phyloP scores from a whole-genome alignment of 2,888 invertebrate genomes.

The Dryomyza anilis region DNA sequence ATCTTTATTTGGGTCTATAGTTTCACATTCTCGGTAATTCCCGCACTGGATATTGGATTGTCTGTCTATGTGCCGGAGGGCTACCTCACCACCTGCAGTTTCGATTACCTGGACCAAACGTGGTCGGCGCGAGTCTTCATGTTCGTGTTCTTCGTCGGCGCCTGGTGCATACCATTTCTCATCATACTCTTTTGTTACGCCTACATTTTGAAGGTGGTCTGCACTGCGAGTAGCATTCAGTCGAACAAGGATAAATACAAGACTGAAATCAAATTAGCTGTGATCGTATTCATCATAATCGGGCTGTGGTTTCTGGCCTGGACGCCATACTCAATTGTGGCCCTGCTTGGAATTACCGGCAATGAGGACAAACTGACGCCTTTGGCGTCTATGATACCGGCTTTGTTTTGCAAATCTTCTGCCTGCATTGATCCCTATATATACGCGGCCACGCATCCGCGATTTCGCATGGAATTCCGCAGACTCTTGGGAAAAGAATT shows the following conservation, averaged over 20 bases:
- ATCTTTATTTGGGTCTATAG: constrained; percentile 76
- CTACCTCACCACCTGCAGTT: constrained; percentile 82
- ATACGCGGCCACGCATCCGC: constrained; percentile 80
- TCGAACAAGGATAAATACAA: constrained; percentile 70
- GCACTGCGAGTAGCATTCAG: constrained; percentile 63
- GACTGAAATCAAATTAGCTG: constrained; percentile 74
- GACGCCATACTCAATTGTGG: constrained; percentile 81
- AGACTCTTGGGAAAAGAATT: constrained; percentile 48
- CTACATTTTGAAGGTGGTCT: constrained; percentile 71
- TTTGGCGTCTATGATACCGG: constrained; percentile 75
- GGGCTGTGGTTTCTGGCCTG: constrained; percentile 79
- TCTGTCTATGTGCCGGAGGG: constrained; percentile 83
- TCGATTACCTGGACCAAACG: constrained; percentile 79
- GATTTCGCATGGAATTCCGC: constrained; percentile 68
- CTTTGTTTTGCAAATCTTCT: constrained; percentile 79
- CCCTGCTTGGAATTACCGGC: constrained; percentile 75
- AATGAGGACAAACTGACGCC: constrained; percentile 71
- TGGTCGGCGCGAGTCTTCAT: constrained; percentile 70
- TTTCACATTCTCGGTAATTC: constrained; percentile 71
- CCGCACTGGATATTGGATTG: constrained; percentile 71
- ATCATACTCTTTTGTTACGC: constrained; percentile 76
- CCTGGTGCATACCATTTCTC: constrained; percentile 74
- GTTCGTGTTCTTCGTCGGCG: constrained; percentile 75
- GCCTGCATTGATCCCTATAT: constrained; percentile 82
- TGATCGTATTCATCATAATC: constrained; percentile 72